These are phyloP conservation scores for Allolobophora icterica DNA, from an alignment of 2,888 invertebrate species.

Conservation along the genomic window DNA sequence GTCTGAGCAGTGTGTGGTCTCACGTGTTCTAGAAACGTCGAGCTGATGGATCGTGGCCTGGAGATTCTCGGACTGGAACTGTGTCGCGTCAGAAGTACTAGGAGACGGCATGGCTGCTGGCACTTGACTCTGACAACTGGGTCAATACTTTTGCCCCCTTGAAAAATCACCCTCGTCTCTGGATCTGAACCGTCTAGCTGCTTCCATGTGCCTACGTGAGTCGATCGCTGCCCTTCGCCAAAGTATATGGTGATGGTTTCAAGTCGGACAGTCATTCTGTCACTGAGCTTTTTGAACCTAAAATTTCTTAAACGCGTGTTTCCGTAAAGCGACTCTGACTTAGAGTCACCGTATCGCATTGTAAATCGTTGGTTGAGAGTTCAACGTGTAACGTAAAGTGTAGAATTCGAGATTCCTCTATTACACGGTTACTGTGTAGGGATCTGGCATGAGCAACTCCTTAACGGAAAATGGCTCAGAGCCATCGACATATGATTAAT, in stretches of 20 bases:
- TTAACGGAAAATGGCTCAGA: too few species aligned
- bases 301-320: not conserved
- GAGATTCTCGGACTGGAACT: not conserved
- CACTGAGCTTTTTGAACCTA: not conserved
- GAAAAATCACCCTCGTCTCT: not conserved
- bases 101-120: not conserved
- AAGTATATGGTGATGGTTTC: not conserved
- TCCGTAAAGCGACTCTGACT: not conserved
- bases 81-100: not conserved
- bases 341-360: not conserved
- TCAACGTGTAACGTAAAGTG: too few species aligned
- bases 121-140: constrained; percentile 17
- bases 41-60: not conserved
- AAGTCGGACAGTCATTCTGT: not conserved
- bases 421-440: too few species aligned
- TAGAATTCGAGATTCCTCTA: too few species aligned
- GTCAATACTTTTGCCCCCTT: not conserved
- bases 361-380: too few species aligned
- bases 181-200: not conserved
- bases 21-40: not conserved
- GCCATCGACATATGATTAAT: too few species aligned
- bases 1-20: constrained; percentile 8
- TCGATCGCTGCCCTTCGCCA: not conserved
- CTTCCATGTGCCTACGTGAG: not conserved
- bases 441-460: too few species aligned